Conservation (phyloP, 2,888 invertebrate genomes). For the Cheilosia grossa region DNA sequence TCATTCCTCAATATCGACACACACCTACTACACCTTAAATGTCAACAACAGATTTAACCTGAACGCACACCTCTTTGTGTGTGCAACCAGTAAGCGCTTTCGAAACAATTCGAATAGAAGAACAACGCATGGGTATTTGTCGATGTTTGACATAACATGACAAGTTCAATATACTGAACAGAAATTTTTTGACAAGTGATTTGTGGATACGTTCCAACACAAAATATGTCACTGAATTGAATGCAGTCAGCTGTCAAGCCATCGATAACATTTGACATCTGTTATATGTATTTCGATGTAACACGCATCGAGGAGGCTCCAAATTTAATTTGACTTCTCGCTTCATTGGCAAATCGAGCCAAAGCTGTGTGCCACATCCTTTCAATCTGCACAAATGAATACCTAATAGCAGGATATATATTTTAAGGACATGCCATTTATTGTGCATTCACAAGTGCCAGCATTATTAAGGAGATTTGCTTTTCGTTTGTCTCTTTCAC, state of each 20-base stretch:
- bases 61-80: no score
- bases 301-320: conserved; percentile 43
- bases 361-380: neutral
- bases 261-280: conserved; percentile 39
- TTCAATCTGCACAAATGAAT: conserved; percentile 23
- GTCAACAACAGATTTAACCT: no score
- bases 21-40: no score
- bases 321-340: conserved; percentile 32
- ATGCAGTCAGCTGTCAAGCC: conserved; percentile 11
- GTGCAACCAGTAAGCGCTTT: no score
- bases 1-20: no score
- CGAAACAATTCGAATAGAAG: no score
- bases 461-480: conserved; percentile 22
- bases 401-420: conserved; percentile 18
- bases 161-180: neutral
- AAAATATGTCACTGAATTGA: conserved; percentile 4
- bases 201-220: conserved; percentile 50
- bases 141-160: neutral
- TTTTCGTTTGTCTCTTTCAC: conserved; percentile 1
- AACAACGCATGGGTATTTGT: neutral
- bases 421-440: conserved; percentile 35
- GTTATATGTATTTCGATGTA: conserved; percentile 2
- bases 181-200: conserved; percentile 42
- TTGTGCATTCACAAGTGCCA: conserved; percentile 38
- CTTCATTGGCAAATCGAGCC: neutral